These are phyloP conservation scores for Cyclophora albipunctata DNA, from an alignment of 2,888 invertebrate species.

Conservation along the genomic window DNA sequence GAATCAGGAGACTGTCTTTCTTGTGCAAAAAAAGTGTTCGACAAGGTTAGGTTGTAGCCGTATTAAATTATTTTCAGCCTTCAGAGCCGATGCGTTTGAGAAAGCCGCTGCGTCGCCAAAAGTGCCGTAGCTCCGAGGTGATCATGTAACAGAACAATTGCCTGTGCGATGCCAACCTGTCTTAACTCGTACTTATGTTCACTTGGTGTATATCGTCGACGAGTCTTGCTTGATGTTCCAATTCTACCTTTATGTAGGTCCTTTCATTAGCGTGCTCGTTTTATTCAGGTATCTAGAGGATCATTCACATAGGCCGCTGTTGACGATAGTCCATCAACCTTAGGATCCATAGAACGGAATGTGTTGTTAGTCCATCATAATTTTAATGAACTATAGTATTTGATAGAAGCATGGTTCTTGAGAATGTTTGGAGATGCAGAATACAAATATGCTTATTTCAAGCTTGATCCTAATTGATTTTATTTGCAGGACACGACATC, in stretches of 20 bases:
- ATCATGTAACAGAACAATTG: conserved; percentile 29
- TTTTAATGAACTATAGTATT: neutral
- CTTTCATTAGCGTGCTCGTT: too few relatives aligned
- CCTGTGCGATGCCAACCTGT: conserved; percentile 9
- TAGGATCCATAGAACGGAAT: neutral
- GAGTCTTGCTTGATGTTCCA: too few relatives aligned
- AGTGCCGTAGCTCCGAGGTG: conserved; percentile 71
- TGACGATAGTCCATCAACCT: too few relatives aligned
- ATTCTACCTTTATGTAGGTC: too few relatives aligned
- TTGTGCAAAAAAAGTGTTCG: neutral
- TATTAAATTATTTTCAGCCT: conserved; percentile 56
- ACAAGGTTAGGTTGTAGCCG: conserved; percentile 27
- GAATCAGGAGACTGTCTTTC: neutral
- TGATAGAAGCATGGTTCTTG: conserved; percentile 2
- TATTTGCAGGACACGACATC: conserved; percentile 72
- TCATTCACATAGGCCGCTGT: too few relatives aligned
- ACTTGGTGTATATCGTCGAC: too few relatives aligned
- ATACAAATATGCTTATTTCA: neutral
- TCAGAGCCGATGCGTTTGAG: conserved; percentile 52
- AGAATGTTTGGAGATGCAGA: neutral
- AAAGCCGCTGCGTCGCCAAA: conserved; percentile 66
- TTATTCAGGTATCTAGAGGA: too few relatives aligned
- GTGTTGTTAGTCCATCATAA: neutral
- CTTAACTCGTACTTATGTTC: too few relatives aligned
- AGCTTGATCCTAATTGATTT: neutral